phyloP scores from a whole-genome alignment of 1,140 invertebrate genomes.

The Drosophila eugracilis region DNA sequence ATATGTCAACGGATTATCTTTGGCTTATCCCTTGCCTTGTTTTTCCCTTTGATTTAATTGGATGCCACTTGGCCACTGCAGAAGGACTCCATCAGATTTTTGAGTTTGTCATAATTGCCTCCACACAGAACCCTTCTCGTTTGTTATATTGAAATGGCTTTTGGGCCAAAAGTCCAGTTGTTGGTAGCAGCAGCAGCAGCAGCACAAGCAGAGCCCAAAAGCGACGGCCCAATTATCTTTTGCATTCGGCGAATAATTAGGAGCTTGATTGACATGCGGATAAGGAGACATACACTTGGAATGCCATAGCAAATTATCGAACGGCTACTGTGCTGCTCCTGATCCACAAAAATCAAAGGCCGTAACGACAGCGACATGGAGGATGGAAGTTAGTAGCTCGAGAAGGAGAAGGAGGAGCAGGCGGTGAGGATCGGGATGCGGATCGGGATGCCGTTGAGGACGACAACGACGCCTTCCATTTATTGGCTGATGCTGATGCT shows the following conservation, averaged over 20 bases:
- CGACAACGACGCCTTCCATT: conserved; percentile 75
- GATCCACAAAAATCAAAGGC: conserved; percentile 82
- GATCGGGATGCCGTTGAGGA: conserved; percentile 45
- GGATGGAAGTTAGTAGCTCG: not conserved
- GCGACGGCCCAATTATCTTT: conserved; percentile 77
- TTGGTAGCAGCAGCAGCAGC: conserved; percentile 1
- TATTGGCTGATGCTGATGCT: conserved; percentile 55
- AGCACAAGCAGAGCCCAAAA: conserved; percentile 43
- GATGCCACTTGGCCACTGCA: conserved; percentile 38
- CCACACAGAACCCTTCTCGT: conserved; percentile 15
- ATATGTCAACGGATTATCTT: conserved; percentile 1
- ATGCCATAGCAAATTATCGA: conserved; percentile 85
- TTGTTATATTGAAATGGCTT: conserved; percentile 69
- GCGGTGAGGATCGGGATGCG: conserved; percentile 12
- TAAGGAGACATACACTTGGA: conserved; percentile 85
- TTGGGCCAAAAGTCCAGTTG: conserved; percentile 10
- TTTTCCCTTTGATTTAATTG: conserved; percentile 59
- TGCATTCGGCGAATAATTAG: conserved; percentile 84
- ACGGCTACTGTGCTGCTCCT: conserved; percentile 77
- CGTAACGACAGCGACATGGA: conserved; percentile 33
- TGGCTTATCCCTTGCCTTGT: not conserved
- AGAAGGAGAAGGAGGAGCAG: not conserved
- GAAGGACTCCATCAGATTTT: conserved; percentile 25
- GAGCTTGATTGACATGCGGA: conserved; percentile 84
- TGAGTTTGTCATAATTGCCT: conserved; percentile 75